Evolutionary conservation across 1,140 invertebrate genomes (phyloP), one percentile per base, ranked within the genome.

Genomic region (Orius laevigatus): DNA sequence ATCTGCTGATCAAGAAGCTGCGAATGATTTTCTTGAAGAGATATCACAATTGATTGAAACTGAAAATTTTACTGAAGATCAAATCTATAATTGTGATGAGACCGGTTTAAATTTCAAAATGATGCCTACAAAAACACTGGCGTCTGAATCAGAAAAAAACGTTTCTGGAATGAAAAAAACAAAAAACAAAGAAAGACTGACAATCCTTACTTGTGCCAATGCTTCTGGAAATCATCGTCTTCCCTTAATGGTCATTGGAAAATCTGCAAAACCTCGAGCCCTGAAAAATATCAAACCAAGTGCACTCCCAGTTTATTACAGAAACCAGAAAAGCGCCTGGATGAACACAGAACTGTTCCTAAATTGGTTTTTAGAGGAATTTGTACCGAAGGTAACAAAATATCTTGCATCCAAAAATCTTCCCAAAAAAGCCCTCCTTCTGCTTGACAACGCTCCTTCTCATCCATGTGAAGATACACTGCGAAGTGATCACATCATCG

Each of bases 1-100:
- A 8, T 25, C 25, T 4, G 25, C 25, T 25, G 25, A 25, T 8
- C 3, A 3, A 4, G 25, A 25, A 4, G 25, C 25, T 25, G 25
- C 25, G 3, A 8, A 25, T 4, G 8, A 25, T 3, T 25, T 25
- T 25, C 8, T 25, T 25, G 3, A 25, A 25, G 25, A 25, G 25
- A n/a, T n/a, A n/a, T n/a, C n/a, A n/a, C n/a, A n/a, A n/a, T 25
- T 25, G 25, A 3, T 25, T 25, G 25, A 4, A 25, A 25, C 3
- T 8, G 25, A 25, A 8, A 8, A 8, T 4, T 25, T 53, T 19
- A 34, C 31, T 8, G 43, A 47, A n/a, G 36, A 57, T 43, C 54
- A 62, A 51, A 51, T 62, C 46, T 63, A 58, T 46, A 63, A 60
- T 52, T 49, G 51, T 49, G 57, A 63, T 42, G 60, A 62, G 39